phyloP scores from a whole-genome alignment of 2,113 vertebrate species.

The Eublepharis macularius region DNA sequence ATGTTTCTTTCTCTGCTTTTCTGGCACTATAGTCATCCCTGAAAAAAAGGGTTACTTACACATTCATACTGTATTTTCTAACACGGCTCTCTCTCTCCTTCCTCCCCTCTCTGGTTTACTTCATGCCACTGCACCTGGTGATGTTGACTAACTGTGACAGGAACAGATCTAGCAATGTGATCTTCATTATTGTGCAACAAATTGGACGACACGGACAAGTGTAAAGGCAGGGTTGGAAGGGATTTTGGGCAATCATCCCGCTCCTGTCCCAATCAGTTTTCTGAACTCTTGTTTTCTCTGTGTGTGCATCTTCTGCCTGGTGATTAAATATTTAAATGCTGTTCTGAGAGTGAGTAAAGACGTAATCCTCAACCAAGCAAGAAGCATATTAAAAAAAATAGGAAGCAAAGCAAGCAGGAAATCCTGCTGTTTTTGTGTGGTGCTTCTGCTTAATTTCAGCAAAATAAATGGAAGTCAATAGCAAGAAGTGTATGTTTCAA shows the following conservation, averaged over 20 bases:
- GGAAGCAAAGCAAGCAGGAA: not conserved
- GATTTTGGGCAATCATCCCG: no score
- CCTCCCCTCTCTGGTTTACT: not conserved
- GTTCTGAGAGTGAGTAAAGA: conserved; percentile 18
- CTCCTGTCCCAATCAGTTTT: no score
- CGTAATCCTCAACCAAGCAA: not conserved
- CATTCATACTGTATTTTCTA: not conserved
- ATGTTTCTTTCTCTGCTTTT: not conserved
- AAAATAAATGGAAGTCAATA: no score
- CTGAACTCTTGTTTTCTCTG: not conserved
- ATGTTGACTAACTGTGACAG: conserved; percentile 26
- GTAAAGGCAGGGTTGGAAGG: not conserved
- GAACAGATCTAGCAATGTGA: conserved; percentile 1
- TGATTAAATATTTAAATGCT: conserved; percentile 46
- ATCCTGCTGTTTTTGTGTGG: not conserved
- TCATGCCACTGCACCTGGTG: not conserved
- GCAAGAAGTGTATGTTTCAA: no score
- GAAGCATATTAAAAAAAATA: not conserved
- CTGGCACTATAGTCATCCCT: no score
- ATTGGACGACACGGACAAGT: not conserved
- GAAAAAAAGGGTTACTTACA: not conserved
- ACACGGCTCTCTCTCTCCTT: not conserved
- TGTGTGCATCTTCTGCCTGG: not conserved
- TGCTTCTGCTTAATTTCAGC: not conserved
- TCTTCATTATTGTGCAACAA: not conserved